These are phyloP conservation scores for Hemitrygon akajei DNA, from an alignment of 2,797 vertebrate species.

Conservation along the genomic window DNA sequence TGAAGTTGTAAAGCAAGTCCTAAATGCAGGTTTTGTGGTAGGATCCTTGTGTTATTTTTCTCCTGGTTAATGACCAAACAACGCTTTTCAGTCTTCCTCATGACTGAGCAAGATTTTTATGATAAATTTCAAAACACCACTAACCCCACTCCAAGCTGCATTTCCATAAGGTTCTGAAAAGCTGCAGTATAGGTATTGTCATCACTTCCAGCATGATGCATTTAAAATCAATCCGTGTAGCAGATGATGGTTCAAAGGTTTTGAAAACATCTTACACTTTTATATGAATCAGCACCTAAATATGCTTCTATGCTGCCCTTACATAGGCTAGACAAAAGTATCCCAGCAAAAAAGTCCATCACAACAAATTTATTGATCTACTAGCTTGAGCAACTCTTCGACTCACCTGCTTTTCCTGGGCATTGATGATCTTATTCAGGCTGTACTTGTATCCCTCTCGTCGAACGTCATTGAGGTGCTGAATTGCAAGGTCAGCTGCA, in stretches of 20 bases:
- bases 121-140: background rate
- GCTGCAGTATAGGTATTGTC: background rate
- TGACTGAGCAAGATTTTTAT: background rate
- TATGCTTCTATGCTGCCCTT: background rate
- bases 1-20: background rate
- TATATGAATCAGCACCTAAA: background rate
- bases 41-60: no score
- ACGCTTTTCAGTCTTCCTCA: background rate
- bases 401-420: slow-evolving; percentile 19
- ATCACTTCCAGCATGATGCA: background rate
- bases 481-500: background rate
- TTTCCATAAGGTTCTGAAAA: background rate
- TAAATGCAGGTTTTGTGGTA: background rate
- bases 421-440: background rate
- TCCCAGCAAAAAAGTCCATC: background rate
- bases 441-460: slow-evolving; percentile 21
- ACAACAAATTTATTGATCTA: background rate
- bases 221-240: background rate
- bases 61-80: background rate
- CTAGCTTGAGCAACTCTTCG: background rate
- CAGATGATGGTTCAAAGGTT: background rate
- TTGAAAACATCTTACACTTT: background rate
- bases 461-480: background rate
- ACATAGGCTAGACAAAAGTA: background rate
- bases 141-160: background rate